Evolutionary conservation across 1,140 invertebrate genomes (phyloP).

Genomic region (Drosophila pandora): DNA sequence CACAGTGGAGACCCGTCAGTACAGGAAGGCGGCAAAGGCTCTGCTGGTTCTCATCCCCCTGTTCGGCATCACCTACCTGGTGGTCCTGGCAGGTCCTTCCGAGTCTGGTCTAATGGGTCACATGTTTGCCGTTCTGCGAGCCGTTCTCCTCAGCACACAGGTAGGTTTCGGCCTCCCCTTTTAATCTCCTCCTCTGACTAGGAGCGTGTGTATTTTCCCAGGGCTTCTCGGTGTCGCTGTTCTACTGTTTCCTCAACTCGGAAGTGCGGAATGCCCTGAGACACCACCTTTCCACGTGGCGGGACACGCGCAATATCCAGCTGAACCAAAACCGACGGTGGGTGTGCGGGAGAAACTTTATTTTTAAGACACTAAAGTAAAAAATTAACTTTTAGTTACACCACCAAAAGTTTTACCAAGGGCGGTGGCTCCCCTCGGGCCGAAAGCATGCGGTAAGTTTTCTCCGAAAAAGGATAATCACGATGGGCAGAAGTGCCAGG

Average conservation of each 20-base stretch:
- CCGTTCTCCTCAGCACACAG: conserved; percentile 91
- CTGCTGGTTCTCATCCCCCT: conserved; percentile 94
- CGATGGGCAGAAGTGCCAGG: background rate
- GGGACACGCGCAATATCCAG: conserved; percentile 87
- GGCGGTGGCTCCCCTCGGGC: conserved; percentile 93
- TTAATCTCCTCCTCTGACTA: background rate
- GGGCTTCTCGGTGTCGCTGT: conserved; percentile 93
- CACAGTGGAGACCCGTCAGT: conserved; percentile 93
- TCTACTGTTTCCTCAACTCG: conserved; percentile 96
- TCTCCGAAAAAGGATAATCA: background rate
- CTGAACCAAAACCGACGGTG: conserved; percentile 85
- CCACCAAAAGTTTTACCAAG: conserved; percentile 85
- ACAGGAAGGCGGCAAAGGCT: conserved; percentile 94
- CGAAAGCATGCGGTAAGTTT: conserved; percentile 90
- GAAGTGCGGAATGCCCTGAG: conserved; percentile 94
- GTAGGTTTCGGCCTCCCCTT: conserved; percentile 41
- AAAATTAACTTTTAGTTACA: conserved; percentile 52
- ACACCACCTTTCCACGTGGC: conserved; percentile 92
- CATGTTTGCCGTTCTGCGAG: conserved; percentile 88
- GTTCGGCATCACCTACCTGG: conserved; percentile 93
- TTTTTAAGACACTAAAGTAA: background rate
- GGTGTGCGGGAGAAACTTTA: background rate
- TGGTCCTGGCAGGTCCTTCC: conserved; percentile 91
- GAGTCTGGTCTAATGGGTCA: conserved; percentile 86
- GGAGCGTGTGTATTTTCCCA: conserved; percentile 31